phyloP scores from a whole-genome alignment of 1,140 invertebrate genomes.

The Heliconius hewitsoni region DNA sequence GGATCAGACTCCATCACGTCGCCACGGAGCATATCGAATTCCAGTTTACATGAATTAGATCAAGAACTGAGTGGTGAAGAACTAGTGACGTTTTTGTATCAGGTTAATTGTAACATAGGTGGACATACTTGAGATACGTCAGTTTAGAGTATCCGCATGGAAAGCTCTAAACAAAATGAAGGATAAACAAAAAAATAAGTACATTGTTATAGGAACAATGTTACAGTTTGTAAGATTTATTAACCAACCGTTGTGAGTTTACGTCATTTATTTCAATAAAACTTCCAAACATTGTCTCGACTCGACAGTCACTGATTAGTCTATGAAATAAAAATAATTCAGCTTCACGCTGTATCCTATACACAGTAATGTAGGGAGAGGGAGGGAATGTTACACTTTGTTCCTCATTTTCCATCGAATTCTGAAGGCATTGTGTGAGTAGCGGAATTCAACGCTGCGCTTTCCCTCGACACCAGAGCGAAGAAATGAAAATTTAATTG shows the following conservation, averaged over 20 bases:
- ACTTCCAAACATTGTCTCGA: background rate
- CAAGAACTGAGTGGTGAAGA: conserved; percentile 85
- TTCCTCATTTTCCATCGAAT: too few relatives aligned
- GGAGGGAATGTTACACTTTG: too few relatives aligned
- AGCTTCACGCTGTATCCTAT: too few relatives aligned
- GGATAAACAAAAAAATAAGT: background rate
- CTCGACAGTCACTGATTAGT: background rate
- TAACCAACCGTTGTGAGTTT: background rate
- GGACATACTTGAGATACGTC: conserved; percentile 46
- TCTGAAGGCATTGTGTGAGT: too few relatives aligned
- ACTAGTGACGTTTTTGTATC: conserved; percentile 84
- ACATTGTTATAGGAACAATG: background rate
- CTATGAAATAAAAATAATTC: too few relatives aligned
- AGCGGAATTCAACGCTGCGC: too few relatives aligned
- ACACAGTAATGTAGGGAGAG: too few relatives aligned
- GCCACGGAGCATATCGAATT: conserved; percentile 85
- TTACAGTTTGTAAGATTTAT: background rate
- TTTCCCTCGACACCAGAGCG: too few relatives aligned
- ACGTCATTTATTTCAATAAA: background rate
- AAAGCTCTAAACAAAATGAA: conserved; percentile 37
- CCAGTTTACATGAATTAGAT: conserved; percentile 86
- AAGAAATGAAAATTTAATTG: too few relatives aligned
- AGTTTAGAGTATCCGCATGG: conserved; percentile 35
- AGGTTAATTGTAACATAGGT: conserved; percentile 81
- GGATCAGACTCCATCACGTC: conserved; percentile 65